Evolutionary conservation across 2,888 invertebrate species (phyloP).

Genomic region (Mechanitis mazaeus): DNA sequence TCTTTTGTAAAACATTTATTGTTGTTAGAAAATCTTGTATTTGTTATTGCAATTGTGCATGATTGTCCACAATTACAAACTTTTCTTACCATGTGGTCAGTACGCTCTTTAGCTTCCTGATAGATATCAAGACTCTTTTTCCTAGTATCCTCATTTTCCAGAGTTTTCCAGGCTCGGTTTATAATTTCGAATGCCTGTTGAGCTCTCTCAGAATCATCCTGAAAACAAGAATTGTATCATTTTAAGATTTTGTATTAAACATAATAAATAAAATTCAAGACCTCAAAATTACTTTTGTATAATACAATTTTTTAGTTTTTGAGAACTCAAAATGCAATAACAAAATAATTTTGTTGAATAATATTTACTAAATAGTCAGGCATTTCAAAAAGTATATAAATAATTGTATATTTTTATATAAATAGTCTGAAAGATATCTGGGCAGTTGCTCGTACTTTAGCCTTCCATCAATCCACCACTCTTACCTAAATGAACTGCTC

Average conservation of each 20-base stretch:
- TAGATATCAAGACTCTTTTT: conserved; percentile 97
- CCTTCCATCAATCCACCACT: conserved; percentile 27
- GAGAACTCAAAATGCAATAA: no score
- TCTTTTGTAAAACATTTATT: no score
- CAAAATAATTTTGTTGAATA: no score
- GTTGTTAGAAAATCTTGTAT: no score
- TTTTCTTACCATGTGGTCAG: conserved; percentile 89
- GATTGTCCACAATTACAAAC: conserved; percentile 14
- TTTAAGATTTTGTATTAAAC: neutral
- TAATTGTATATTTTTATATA: neutral
- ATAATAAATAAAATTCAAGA: neutral
- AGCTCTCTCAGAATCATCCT: conserved; percentile 95
- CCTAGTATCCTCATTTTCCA: conserved; percentile 96
- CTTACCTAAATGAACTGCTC: conserved; percentile 61
- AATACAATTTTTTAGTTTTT: no score
- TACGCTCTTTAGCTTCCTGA: conserved; percentile 96
- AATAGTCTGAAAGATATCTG: conserved; percentile 10
- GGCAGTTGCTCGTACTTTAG: conserved; percentile 30
- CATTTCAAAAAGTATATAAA: neutral
- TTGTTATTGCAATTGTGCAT: neutral
- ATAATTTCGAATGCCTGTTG: conserved; percentile 95
- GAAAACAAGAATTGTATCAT: conserved; percentile 42
- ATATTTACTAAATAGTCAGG: no score
- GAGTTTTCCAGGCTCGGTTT: conserved; percentile 95
- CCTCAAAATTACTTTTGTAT: no score